Base-by-base conservation (phyloP, 2,888 invertebrate genomes). In the Sceliomorpha sp. region DNA sequence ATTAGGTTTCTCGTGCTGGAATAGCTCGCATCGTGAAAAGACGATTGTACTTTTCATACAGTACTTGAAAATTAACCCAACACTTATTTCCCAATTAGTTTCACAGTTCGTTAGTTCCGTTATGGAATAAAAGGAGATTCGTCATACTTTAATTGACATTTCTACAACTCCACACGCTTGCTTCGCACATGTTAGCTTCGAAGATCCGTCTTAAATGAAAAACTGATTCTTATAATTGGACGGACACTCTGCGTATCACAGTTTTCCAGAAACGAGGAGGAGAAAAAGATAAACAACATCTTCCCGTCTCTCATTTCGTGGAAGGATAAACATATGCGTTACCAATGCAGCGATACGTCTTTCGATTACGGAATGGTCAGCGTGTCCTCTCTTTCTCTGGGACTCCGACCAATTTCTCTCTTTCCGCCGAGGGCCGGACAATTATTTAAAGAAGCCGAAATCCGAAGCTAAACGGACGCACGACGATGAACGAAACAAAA, bases 401-500 rank as follows among this genome's bases (percentile, higher is more conserved):
- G 27, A 40, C 39, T 72, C 29, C 59, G 64, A 29, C 31, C 37
- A 45, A 45, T 60, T 67, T 56, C 56, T 60, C 63, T 64, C 62
- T 70, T 63, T 72, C 73, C 62, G 66, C 69, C 72, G 60, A 71
- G 72, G 70, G 68, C 71, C 67, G 76, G 73, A 79, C 81, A 79
- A 82, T 84, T 82, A 82, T 81, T 84, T 79, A 77, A 79, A 82
- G 72, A 77, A 75, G 78, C 77, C 78, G 76, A 81, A 79, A 80
- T 80, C 77, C 78, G 72, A 72, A 69, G 77, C 72, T 72, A 78
- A 81, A 76, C 74, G 80, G 56, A 73, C 71, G 70, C 64, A 63
- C 58, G 58, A 48, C 60, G 55, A 70, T 50, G 67, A 64, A 51
- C 56, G 76, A 75, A 76, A 76, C 75, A 75, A 76, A 75, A 75